phyloP scores from a whole-genome alignment of 2,113 vertebrate species.

The Amazona vittata region DNA sequence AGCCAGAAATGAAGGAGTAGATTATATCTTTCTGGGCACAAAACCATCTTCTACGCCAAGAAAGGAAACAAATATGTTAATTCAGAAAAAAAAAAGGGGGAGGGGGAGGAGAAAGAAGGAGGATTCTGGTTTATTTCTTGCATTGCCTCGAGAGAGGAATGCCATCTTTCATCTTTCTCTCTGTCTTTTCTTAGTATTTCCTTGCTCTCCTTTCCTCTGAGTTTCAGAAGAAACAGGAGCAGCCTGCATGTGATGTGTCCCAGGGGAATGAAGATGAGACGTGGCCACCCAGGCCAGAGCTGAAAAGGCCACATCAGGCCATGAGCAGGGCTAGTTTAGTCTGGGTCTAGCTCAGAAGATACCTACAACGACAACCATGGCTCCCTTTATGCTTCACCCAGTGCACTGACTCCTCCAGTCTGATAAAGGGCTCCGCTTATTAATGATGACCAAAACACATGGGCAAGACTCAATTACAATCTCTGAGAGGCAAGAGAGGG shows the following conservation, averaged over 20 bases:
- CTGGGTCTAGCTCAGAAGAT: not conserved
- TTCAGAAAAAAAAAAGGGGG: not conserved
- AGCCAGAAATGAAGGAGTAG: not conserved
- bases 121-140: slow-evolving; percentile 18
- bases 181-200: not conserved
- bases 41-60: not conserved
- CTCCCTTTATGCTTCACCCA: not conserved
- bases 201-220: not conserved
- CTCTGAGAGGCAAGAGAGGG: not conserved
- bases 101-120: not conserved
- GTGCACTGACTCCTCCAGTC: not conserved
- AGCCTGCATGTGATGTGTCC: not conserved
- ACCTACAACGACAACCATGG: not conserved
- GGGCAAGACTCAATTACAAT: not conserved
- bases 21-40: not conserved
- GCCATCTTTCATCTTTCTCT: slow-evolving; percentile 45
- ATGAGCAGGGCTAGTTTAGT: rapidly evolving
- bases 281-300: not conserved
- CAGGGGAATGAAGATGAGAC: not conserved
- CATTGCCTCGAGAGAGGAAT: slow-evolving; percentile 30
- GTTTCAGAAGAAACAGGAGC: not conserved
- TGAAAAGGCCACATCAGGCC: not conserved
- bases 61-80: slow-evolving; percentile 28
- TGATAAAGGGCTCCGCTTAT: not conserved
- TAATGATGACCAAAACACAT: rapidly evolving